These are phyloP conservation scores for Colistium nudipinnis DNA, from an alignment of 2,113 vertebrate genomes.

Conservation along the genomic window DNA sequence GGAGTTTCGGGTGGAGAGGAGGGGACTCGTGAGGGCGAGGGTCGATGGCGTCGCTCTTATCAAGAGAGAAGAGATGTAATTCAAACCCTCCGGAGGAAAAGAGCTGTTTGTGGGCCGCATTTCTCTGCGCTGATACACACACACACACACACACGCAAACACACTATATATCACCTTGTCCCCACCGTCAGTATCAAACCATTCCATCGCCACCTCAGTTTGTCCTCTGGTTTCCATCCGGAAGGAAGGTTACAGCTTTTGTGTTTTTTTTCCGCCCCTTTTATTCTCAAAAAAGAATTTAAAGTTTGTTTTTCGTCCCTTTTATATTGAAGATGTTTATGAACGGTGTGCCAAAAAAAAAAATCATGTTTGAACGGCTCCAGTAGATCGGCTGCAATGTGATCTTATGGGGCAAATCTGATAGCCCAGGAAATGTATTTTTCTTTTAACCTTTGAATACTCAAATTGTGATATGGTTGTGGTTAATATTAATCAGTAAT, in stretches of 20 bases:
- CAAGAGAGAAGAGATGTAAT: conserved; percentile 33
- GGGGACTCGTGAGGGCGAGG: conserved; percentile 3
- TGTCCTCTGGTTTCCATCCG: not conserved
- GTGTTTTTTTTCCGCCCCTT: not conserved
- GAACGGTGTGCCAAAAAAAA: not conserved
- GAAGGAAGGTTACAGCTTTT: too few relatives aligned
- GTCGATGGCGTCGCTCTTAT: conserved; percentile 50
- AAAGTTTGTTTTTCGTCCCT: not conserved
- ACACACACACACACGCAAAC: not conserved
- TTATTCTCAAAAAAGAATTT: too few relatives aligned
- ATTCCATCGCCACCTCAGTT: not conserved
- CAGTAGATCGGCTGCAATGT: not conserved
- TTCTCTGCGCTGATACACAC: conserved; percentile 10
- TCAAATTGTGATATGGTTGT: not conserved
- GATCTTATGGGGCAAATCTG: too few relatives aligned
- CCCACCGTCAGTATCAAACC: not conserved
- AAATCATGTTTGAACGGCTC: not conserved
- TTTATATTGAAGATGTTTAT: not conserved
- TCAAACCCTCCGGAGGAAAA: conserved; percentile 23
- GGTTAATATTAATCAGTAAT: too few relatives aligned
- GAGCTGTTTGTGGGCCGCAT: too few relatives aligned
- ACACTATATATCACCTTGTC: not conserved
- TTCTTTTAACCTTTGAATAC: not conserved
- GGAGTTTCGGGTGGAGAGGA: conserved; percentile 4
- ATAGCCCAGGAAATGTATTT: not conserved